Evolutionary conservation across 1,140 invertebrate genomes (phyloP).

Genomic region (Temnothorax curvispinosus): DNA sequence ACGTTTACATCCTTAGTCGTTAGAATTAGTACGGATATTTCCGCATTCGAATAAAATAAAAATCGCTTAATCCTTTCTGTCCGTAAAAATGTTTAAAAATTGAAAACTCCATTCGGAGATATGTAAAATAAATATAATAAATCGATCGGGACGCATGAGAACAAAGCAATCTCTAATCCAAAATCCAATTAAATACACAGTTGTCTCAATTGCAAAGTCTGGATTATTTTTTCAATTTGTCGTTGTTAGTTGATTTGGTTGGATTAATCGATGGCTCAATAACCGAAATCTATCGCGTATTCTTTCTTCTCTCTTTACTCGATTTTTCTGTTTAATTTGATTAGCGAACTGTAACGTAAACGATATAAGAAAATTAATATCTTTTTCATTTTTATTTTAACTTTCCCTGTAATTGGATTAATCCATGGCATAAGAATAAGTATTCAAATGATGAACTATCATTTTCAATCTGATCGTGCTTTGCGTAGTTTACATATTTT

Average conservation of each 20-base stretch:
- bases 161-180: neutral
- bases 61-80: neutral
- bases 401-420: neutral
- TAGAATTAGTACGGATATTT: neutral
- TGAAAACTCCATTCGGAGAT: too few species aligned
- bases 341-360: neutral
- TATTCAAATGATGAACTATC: neutral
- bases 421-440: neutral
- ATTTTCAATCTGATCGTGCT: neutral
- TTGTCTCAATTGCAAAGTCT: neutral
- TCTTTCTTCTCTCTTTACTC: neutral
- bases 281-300: neutral
- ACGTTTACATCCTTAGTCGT: neutral
- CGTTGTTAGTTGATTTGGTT: neutral
- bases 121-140: neutral
- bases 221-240: neutral
- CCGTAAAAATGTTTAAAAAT: neutral
- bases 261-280: neutral
- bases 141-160: neutral
- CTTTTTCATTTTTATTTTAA: neutral
- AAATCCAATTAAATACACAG: neutral
- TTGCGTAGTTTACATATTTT: neutral
- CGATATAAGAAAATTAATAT: neutral
- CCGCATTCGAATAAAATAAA: neutral
- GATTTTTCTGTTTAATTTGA: slow-evolving; percentile 7